Percentiles rank a stretch among this genome's conserved stretches.
phyloP scores from a whole-genome alignment of 2,888 invertebrate species.

The Urechis unicinctus region DNA sequence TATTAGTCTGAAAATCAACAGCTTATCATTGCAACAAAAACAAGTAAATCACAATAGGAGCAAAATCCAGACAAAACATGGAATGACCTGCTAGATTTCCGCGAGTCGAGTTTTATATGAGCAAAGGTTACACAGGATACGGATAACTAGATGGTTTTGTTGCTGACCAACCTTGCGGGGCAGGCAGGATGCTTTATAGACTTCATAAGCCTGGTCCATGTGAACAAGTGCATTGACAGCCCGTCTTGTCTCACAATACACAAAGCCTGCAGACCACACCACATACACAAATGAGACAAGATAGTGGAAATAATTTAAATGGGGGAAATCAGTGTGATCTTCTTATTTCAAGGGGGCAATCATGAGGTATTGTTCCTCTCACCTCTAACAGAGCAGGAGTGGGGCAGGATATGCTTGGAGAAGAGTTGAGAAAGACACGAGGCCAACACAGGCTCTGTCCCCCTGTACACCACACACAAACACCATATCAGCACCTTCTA shows the following conservation, averaged over 20 bases:
- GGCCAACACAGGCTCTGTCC: slow-evolving; percentile 33
- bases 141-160: too few relatives aligned
- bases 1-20: slow-evolving; percentile 17
- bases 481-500: too few relatives aligned
- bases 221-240: slow-evolving; percentile 45
- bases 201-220: slow-evolving; percentile 40
- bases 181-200: slow-evolving; percentile 36
- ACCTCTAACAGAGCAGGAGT: slow-evolving; percentile 43
- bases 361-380: background rate
- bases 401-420: slow-evolving; percentile 38
- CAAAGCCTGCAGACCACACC: slow-evolving; percentile 27
- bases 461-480: too few relatives aligned
- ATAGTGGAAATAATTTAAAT: background rate
- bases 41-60: too few relatives aligned
- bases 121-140: background rate
- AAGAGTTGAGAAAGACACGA: slow-evolving; percentile 43
- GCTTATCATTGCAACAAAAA: too few relatives aligned
- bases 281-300: background rate
- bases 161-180: slow-evolving; percentile 32
- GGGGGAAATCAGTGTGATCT: too few relatives aligned
- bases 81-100: background rate
- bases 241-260: slow-evolving; percentile 39
- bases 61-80: background rate
- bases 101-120: background rate
- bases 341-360: too few relatives aligned